Conservation (phyloP, 2,888 invertebrate genomes). For the Amaurobius ferox region DNA sequence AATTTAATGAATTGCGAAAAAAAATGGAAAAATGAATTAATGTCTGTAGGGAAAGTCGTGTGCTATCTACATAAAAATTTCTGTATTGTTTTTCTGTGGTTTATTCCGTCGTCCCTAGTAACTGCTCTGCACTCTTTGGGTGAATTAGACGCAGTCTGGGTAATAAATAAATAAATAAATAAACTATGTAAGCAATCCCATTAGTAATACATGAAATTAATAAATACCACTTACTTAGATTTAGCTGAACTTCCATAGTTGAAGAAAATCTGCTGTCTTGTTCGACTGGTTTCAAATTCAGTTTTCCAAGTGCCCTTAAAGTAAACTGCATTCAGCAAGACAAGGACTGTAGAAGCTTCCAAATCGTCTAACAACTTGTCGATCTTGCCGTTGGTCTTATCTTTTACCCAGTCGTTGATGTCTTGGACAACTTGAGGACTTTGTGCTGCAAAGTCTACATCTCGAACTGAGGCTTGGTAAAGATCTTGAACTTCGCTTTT, state of each 20-base stretch:
- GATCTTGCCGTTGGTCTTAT: constrained; percentile 71
- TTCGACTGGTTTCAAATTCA: constrained; percentile 76
- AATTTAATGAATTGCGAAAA: too few species aligned
- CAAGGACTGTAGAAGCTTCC: constrained; percentile 75
- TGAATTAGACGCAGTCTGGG: too few species aligned
- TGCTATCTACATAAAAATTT: too few species aligned
- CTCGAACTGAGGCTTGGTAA: constrained; percentile 47
- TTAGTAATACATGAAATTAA: too few species aligned
- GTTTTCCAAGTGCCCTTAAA: too few species aligned
- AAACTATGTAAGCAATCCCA: too few species aligned
- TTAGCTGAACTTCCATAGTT: constrained; percentile 33
- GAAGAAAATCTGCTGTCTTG: constrained; percentile 72
- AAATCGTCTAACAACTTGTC: constrained; percentile 47
- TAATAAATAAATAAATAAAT: too few species aligned
- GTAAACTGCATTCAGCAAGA: constrained; percentile 79
- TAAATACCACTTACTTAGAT: constrained; percentile 74
- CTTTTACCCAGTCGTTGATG: constrained; percentile 68
- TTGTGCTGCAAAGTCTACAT: constrained; percentile 54
- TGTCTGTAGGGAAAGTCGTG: too few species aligned
- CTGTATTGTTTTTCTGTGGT: too few species aligned
- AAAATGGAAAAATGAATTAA: too few species aligned
- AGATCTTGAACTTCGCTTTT: constrained; percentile 22
- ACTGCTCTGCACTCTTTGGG: too few species aligned
- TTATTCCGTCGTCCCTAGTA: too few species aligned
- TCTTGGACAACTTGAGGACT: constrained; percentile 10